These are phyloP conservation scores for Hypothenemus hampei DNA, from an alignment of 1,140 invertebrate genomes.

Conservation along the genomic window DNA sequence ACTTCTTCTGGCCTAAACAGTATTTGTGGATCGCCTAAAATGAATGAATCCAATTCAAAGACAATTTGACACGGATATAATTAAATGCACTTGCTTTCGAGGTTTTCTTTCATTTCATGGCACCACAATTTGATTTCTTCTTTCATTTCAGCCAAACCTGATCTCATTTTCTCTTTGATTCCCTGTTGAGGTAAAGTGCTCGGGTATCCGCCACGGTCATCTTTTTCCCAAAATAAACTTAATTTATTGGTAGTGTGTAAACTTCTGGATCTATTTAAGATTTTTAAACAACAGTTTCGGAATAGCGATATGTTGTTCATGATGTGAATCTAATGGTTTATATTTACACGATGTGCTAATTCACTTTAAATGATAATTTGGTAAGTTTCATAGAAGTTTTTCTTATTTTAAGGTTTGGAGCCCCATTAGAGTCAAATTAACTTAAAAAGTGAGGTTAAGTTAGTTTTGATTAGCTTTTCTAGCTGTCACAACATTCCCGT, in stretches of 20 bases:
- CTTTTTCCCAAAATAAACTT: conserved; percentile 37
- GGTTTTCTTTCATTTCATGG: conserved; percentile 63
- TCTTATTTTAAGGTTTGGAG: too few species aligned
- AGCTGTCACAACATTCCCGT: too few species aligned
- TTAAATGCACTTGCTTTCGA: conserved; percentile 39
- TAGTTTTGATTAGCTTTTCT: too few species aligned
- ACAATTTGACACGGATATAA: neutral
- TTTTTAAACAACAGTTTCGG: too few species aligned
- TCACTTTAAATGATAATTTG: too few species aligned
- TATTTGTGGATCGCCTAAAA: conserved; percentile 53
- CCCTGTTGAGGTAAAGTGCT: conserved; percentile 47
- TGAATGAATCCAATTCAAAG: neutral
- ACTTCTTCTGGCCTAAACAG: conserved; percentile 58
- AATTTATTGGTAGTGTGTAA: conserved; percentile 22
- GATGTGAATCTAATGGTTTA: too few species aligned
- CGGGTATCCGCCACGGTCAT: conserved; percentile 60
- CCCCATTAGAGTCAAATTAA: too few species aligned
- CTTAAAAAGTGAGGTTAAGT: too few species aligned
- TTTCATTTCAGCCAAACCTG: conserved; percentile 61
- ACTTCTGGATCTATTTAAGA: too few species aligned
- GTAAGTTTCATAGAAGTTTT: too few species aligned
- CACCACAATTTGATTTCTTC: conserved; percentile 61
- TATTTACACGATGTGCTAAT: too few species aligned
- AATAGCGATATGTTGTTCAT: too few species aligned
- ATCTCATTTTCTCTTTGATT: conserved; percentile 50